Base-by-base conservation (phyloP, 2,888 invertebrate species). In the Tetheella fluctuosa region DNA sequence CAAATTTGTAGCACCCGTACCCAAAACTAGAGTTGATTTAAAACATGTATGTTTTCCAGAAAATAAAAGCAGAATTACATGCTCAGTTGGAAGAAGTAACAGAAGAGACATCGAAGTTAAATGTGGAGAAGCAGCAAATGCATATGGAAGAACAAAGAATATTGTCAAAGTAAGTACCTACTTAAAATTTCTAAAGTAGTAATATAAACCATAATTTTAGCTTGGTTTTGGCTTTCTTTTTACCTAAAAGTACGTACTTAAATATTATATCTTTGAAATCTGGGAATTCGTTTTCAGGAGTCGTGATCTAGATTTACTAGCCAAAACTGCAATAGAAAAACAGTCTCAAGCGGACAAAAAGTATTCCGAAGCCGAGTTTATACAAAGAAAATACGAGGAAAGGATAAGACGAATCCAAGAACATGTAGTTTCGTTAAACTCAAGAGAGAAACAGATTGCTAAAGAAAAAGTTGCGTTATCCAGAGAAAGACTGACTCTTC, bases 401-500 rank as follows among this genome's bases (percentile, higher is more conserved):
- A 85, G 94, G 68, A 89, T 95, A 62, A 84, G 93, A 54, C 89
- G 94, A 54, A 88, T 95, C 39, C 95, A 95, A 77, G 93, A 90
- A 63, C 94, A 95, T 64, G 90, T 94, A 2, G 84, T 91, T 3
- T 93, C 94, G 0, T 73, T 95, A 20, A 92, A 94, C 23, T 77
- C 83, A 13, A 89, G 95, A 70, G 95, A 95, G 66, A 94, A 94
- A 70, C 94, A 94, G 68, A 90, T 95, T 42, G 94, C 95, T 0
- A 94, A 91, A 77, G 95, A 95, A 70, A 95, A 95, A 79, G 93
- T 95, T 0, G 85, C 90, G 2, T 72, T 95, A 12, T 95, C 95
- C 0, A 93, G 94, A 69, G 95, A 95, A 76, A 87, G 95, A 68
- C 71, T 95, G 59, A 87, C 86, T 60, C 79, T 95, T 28, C 94